Percentiles rank a stretch among this genome's conserved stretches.
Conservation (phyloP, 2,888 invertebrate genomes). For the Drosophila recens region DNA sequence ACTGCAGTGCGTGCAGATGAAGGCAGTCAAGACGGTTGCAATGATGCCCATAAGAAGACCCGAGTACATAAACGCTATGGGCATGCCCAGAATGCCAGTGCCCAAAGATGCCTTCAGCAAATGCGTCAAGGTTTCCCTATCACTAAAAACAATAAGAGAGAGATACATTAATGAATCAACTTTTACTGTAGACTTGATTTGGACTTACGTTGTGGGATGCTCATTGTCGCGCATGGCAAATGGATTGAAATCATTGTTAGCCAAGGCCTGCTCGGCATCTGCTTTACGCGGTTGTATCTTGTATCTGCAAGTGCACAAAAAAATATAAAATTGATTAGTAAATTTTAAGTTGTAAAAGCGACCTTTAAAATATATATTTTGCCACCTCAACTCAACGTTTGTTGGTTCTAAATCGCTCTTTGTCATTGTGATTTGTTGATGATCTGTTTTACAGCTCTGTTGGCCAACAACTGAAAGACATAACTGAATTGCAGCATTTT, state of each 20-base stretch:
- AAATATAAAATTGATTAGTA: not conserved
- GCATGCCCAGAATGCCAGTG: conserved; percentile 98
- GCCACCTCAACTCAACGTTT: conserved; percentile 67
- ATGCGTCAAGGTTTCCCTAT: conserved; percentile 96
- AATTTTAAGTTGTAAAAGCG: no score
- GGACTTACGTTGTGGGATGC: conserved; percentile 92
- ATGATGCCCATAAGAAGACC: conserved; percentile 94
- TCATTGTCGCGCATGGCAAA: conserved; percentile 90
- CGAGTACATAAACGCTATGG: conserved; percentile 94
- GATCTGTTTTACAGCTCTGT: conserved; percentile 24
- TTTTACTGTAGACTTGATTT: conserved; percentile 1
- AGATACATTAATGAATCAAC: not conserved
- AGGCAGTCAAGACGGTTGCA: conserved; percentile 93
- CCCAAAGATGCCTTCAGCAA: conserved; percentile 98
- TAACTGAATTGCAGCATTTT: conserved; percentile 51
- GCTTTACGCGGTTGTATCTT: conserved; percentile 83
- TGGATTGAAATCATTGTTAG: conserved; percentile 89
- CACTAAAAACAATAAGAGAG: conserved; percentile 88
- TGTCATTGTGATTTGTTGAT: conserved; percentile 27
- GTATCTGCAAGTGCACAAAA: conserved; percentile 69
- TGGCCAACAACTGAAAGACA: conserved; percentile 55
- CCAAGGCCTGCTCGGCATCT: conserved; percentile 88
- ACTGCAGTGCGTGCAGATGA: conserved; percentile 97
- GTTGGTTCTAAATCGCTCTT: conserved; percentile 48
- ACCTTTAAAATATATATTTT: no score